Evolutionary conservation across 1,140 invertebrate genomes (phyloP).

Genomic region (Scaptomyza hsui): DNA sequence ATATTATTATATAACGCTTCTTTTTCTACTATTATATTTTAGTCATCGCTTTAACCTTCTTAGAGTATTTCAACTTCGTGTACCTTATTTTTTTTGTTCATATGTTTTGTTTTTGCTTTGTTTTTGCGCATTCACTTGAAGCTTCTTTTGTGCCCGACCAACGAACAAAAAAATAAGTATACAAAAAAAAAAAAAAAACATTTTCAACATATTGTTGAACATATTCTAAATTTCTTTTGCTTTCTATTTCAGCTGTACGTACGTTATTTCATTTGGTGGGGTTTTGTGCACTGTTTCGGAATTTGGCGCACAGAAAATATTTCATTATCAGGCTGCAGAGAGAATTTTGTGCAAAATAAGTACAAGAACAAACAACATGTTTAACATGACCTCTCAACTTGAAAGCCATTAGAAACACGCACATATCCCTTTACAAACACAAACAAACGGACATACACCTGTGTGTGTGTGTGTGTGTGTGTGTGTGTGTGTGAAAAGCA

Average conservation of each 20-base stretch:
- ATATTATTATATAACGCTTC: no score
- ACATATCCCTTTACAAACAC: conserved; percentile 31
- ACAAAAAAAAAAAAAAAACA: conserved; percentile 51
- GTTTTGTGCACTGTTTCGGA: conserved; percentile 17
- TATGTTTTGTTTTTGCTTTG: conserved; percentile 48
- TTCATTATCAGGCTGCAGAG: conserved; percentile 34
- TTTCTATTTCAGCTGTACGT: conserved; percentile 8
- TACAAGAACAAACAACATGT: conserved; percentile 4
- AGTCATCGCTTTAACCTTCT: no score
- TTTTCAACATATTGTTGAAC: conserved; percentile 60
- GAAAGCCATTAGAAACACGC: conserved; percentile 47
- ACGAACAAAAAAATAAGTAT: no score
- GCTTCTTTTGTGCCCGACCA: background rate
- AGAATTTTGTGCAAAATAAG: conserved; percentile 27
- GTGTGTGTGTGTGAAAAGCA: conserved; percentile 5
- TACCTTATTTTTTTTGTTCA: no score
- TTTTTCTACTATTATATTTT: no score
- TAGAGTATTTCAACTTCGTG: no score
- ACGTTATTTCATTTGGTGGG: conserved; percentile 37
- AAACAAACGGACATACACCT: conserved; percentile 1
- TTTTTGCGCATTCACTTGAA: conserved; percentile 33
- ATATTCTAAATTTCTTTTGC: conserved; percentile 46
- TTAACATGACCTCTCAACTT: conserved; percentile 26
- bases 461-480: conserved; percentile 6
- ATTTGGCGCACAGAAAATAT: conserved; percentile 35